phyloP scores from a whole-genome alignment of 2,113 vertebrate genomes.

The Dicrurus megarhynchus region DNA sequence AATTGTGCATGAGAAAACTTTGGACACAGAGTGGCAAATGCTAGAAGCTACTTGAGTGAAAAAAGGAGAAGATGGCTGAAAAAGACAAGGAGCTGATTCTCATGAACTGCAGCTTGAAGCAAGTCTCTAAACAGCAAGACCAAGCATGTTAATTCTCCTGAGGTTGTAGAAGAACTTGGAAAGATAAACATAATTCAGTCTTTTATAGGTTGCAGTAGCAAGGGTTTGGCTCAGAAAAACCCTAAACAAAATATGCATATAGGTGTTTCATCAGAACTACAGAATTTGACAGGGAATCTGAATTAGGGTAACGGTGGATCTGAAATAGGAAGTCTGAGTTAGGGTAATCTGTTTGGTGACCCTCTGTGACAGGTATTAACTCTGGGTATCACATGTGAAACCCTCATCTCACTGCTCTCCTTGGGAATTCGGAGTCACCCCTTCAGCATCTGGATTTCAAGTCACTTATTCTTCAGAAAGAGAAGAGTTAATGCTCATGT shows the following conservation, averaged over 20 bases:
- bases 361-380: neutral
- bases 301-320: neutral
- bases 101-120: neutral
- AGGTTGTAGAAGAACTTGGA: constrained; percentile 14
- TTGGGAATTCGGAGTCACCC: neutral
- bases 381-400: neutral
- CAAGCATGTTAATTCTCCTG: neutral
- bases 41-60: neutral
- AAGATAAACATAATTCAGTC: constrained; percentile 30
- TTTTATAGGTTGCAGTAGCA: neutral
- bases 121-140: neutral
- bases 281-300: neutral
- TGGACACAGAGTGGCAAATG: neutral
- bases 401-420: neutral
- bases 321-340: neutral
- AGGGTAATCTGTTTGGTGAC: neutral
- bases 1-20: neutral
- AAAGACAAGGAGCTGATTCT: constrained; percentile 31
- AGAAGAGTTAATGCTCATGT: neutral
- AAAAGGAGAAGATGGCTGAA: constrained; percentile 3
- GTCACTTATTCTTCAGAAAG: neutral
- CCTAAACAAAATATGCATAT: neutral
- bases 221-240: neutral
- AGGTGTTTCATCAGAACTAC: neutral
- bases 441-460: neutral